Conservation (phyloP, 1,140 invertebrate species). For the Caenorhabditis inopinata region DNA sequence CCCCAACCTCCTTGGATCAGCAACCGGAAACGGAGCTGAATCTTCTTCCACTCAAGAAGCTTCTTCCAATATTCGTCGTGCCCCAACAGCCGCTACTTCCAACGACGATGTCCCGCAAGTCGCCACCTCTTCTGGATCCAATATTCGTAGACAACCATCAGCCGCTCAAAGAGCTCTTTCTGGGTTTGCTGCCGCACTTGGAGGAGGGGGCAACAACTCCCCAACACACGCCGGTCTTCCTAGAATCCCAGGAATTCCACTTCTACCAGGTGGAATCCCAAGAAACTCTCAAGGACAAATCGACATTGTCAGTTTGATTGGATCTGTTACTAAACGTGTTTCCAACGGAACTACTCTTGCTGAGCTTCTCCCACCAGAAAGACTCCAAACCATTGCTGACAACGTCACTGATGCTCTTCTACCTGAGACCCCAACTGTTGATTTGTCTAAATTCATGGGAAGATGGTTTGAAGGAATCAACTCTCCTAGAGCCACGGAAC, state of each 20-base stretch:
- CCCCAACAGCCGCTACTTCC: neutral
- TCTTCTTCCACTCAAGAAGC: slow-evolving; percentile 25
- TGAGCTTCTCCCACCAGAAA: slow-evolving; percentile 65
- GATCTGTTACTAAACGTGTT: slow-evolving; percentile 64
- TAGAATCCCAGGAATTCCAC: slow-evolving; percentile 62
- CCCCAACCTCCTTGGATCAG: slow-evolving; percentile 57
- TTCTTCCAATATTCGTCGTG: slow-evolving; percentile 10
- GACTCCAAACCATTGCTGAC: slow-evolving; percentile 65
- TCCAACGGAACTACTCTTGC: slow-evolving; percentile 66
- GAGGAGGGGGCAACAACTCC: slow-evolving; percentile 60
- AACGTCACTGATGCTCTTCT: slow-evolving; percentile 64
- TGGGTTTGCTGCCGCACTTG: slow-evolving; percentile 64
- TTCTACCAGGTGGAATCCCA: slow-evolving; percentile 65
- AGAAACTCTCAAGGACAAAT: slow-evolving; percentile 66
- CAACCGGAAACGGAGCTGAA: slow-evolving; percentile 31
- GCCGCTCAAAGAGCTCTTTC: slow-evolving; percentile 60
- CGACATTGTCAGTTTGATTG: slow-evolving; percentile 65
- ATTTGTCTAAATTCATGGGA: slow-evolving; percentile 66
- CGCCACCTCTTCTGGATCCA: slow-evolving; percentile 18
- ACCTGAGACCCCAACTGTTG: slow-evolving; percentile 63
- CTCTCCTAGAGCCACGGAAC: slow-evolving; percentile 64
- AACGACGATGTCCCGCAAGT: slow-evolving; percentile 32
- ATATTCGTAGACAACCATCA: slow-evolving; percentile 62
- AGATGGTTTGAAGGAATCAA: slow-evolving; percentile 66
- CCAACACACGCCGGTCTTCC: slow-evolving; percentile 64